Base-by-base conservation (phyloP, 2,888 invertebrate species). In the Tetramorium bicarinatum region DNA sequence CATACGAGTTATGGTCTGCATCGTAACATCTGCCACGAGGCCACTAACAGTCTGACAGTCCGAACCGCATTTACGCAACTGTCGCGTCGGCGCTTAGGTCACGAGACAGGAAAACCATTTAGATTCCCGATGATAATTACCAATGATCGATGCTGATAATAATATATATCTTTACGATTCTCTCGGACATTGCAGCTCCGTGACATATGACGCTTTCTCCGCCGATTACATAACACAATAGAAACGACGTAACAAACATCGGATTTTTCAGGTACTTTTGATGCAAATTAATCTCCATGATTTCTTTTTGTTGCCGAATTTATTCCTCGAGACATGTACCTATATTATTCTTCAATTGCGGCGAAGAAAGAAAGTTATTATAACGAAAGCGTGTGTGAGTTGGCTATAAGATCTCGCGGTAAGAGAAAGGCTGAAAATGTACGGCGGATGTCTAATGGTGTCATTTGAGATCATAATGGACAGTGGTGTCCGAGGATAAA, bases 51-150 rank as follows among this genome's bases (percentile, higher is more conserved):
- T 87, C 90, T 88, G 87, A 90, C 90, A 85, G 89, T 75, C 87
- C 83, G 84, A 34, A 86, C 81, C 88, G 89, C 91, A 92, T 91
- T 92, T 92, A 91, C 92, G 92, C 93, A 94, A 93, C 93, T 92
- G 93, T 92, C 90, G 91, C 86, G 79, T 88, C 82, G 85, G 83
- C 84, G 87, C 82, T 87, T 77, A 76, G 79, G 59, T 72, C 79
- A 83, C 75, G 75, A 71, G 80, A 71, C 84, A 76, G 29, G 64
- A 85, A 84, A 69, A 34, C 62, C 87, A 82, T 87, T 87, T 85
- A 77, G 77, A 79, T 72, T 71, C 72, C 47, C 59, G 38, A 61
- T 49, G 59, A 80, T 80, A 80, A 80, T 80, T 80, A 71, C 79
- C 75, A 67, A 87, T 86, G 80, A 88, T 89, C 79, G 72, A 47